Evolutionary conservation across 1,140 invertebrate genomes (phyloP), one percentile per base, ranked within the genome.

Genomic region (Melanaphis sacchari): DNA sequence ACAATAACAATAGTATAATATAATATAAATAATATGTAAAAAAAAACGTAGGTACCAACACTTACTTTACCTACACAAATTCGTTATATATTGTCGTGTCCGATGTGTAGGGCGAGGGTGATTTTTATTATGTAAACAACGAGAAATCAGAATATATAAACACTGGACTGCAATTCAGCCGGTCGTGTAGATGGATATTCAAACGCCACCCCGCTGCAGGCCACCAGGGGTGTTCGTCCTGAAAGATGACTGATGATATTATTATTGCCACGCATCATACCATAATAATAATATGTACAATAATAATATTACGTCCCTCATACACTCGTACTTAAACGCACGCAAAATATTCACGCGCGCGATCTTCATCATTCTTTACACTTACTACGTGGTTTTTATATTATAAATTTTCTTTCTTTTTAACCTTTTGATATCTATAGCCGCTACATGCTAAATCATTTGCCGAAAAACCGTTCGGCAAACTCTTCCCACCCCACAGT

Each of bases 121-220:
- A n/a, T 85, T 85, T 85, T 43, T 85, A 43, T 43, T 43, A 85
- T 85, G 84, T 85, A 85, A 85, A 85, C 84, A 43, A 18, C 59
- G 26, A 85, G 84, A 43, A 85, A 85, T 85, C 84, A 43, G n/a
- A 76, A 76, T 66, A n/a, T n/a, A 76, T 21, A 76, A 15, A n/a
- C 31, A n/a, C 31, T n/a, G 59, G 59, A 76, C 59, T 15, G 59
- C n/a, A 76, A n/a, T 76, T 76, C 59, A 76, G 59, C 31, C 26
- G 26, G 21, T 6, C 43, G 85, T 31, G 26, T 85, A 40, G 40
- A 85, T 85, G 84, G 84, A 85, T 85, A n/a, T 41, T 84, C 40
- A 24, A 41, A 38, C 36, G 84, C 84, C 41, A 43, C 31, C 85
- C 41, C 85, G 85, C 85, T 46, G 85, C 59, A 21, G 59, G 85